Percentiles rank a stretch among this genome's conserved stretches.
phyloP scores from a whole-genome alignment of 2,888 invertebrate species.

The Mesorhabditis belari region DNA sequence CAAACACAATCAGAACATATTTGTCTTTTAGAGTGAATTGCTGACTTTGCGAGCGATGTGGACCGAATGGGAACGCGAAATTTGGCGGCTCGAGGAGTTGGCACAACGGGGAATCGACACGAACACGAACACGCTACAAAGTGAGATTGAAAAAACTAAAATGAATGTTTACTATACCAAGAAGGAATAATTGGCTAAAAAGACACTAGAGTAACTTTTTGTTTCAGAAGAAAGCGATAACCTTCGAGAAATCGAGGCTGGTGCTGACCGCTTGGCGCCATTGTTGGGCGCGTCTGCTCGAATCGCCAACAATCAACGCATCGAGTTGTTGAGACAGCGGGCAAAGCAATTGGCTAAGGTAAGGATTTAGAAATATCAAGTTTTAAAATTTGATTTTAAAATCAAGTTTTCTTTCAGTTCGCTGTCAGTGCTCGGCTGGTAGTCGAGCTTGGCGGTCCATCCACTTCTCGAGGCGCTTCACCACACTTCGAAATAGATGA shows the following conservation, averaged over 20 bases:
- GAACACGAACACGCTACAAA: conserved; percentile 11
- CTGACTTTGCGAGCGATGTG: conserved; percentile 20
- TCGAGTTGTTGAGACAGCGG: conserved; percentile 27
- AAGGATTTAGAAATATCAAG: background rate
- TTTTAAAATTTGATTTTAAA: background rate
- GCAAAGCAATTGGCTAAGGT: conserved; percentile 25
- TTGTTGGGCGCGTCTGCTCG: conserved; percentile 29
- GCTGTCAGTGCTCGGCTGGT: conserved; percentile 27
- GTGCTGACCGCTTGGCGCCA: conserved; percentile 30
- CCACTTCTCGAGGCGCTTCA: conserved; percentile 17
- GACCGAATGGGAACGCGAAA: conserved; percentile 27
- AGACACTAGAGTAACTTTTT: background rate
- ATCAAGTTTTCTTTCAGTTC: conserved; percentile 10
- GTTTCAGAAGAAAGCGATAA: background rate
- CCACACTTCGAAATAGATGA: background rate
- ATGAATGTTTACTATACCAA: no score
- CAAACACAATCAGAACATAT: no score
- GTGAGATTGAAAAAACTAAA: no score
- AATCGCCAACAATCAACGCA: conserved; percentile 28
- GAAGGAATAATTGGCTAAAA: no score
- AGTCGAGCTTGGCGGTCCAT: conserved; percentile 28
- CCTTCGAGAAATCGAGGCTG: conserved; percentile 15
- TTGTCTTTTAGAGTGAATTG: conserved; percentile 9
- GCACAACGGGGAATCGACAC: conserved; percentile 11
- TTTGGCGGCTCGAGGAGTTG: conserved; percentile 22